A percentile compares a stretch with the other conserved stretches of the same genome.
Conservation (phyloP, 2,888 invertebrate species). For the Microplitis manilae region DNA sequence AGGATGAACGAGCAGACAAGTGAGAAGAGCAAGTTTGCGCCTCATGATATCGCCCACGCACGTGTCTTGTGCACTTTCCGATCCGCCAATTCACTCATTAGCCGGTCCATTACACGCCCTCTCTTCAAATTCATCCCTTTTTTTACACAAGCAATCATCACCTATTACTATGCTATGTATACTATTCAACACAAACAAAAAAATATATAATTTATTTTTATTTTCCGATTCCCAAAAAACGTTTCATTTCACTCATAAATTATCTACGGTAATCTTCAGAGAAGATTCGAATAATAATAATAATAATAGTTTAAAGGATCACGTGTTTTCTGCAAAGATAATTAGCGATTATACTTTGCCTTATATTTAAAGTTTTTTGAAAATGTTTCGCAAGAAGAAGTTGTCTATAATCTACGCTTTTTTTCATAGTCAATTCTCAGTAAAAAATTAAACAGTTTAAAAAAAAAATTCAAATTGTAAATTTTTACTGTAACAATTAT, state of each 20-base stretch:
- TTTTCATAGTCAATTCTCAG: slow-evolving; percentile 8
- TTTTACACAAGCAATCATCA: background rate
- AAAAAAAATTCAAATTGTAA: no score
- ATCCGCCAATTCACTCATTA: slow-evolving; percentile 39
- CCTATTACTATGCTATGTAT: no score
- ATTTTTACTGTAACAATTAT: no score
- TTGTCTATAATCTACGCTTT: background rate
- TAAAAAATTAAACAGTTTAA: background rate
- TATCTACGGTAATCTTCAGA: background rate
- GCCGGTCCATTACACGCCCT: slow-evolving; percentile 13
- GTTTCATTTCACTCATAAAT: background rate
- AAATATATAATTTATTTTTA: background rate
- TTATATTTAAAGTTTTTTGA: background rate
- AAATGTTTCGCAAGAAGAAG: background rate
- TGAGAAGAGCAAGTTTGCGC: slow-evolving; percentile 27
- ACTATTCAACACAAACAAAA: no score
- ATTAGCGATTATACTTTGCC: background rate
- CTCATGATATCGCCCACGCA: slow-evolving; percentile 36
- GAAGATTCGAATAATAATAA: background rate
- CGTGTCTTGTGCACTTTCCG: slow-evolving; percentile 30
- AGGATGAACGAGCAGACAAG: slow-evolving; percentile 17
- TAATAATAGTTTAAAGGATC: background rate
- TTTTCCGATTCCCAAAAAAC: background rate
- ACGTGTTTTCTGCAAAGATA: background rate
- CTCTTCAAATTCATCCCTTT: slow-evolving; percentile 20